Evolutionary conservation across 2,797 vertebrate species (phyloP).

Genomic region (Dipus sagitta): DNA sequence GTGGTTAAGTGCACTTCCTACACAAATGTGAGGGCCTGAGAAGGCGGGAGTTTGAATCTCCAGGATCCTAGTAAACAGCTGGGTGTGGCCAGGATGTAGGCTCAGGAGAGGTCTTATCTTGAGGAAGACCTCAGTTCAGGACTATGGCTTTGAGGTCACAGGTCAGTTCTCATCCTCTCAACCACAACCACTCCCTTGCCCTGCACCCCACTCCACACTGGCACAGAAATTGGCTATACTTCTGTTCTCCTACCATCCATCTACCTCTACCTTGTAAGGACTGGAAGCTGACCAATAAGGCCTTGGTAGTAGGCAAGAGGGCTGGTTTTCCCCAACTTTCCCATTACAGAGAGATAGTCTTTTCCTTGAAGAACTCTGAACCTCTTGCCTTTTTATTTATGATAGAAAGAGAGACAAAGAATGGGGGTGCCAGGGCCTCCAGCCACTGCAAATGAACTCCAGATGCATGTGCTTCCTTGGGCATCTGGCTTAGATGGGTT

Average conservation of each 20-base stretch:
- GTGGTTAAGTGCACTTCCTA: no score
- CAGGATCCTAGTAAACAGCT: no score
- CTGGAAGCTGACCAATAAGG: background rate
- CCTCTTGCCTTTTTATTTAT: background rate
- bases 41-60: no score
- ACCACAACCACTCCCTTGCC: background rate
- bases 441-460: no score
- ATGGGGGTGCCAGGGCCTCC: no score
- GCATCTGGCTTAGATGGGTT: no score
- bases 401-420: no score
- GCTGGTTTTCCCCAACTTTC: constrained; percentile 36
- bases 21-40: no score
- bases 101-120: background rate
- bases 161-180: constrained; percentile 6
- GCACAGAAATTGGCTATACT: background rate
- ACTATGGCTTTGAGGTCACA: background rate
- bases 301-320: background rate
- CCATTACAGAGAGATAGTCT: constrained; percentile 14
- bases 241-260: background rate
- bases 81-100: background rate
- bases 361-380: constrained; percentile 8
- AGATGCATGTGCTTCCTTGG: no score
- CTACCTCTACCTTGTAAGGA: background rate
- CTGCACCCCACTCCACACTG: background rate
- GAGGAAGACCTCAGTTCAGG: background rate